Base-by-base conservation (phyloP, 2,888 invertebrate species). In the Apamea anceps region DNA sequence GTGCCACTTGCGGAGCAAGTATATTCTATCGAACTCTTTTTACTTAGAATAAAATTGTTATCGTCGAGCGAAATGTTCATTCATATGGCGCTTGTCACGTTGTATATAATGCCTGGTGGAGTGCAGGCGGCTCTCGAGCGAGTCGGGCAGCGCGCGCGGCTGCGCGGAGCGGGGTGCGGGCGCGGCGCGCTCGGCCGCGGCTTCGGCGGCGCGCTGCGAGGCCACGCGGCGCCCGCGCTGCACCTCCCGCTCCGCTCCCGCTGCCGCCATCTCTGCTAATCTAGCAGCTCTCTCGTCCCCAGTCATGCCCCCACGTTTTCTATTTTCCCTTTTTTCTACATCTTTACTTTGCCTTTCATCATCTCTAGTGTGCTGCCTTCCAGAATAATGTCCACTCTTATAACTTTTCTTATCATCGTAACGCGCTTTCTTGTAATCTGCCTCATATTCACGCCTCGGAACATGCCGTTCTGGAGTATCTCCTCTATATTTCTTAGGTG, bases 81-180 rank as follows among this genome's bases (percentile, higher is more conserved):
- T 98, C 98, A 99, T 99, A 73, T 98, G 98, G 45, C 97, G 96
- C 37, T 97, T 97, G 7, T 98, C 98, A 79, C 99, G 97, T 94
- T 99, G 99, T 87, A 99, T 98, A 91, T 99, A 98, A 94, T 99
- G 98, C 67, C 98, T 97, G 93, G 99, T 99, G 25, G 99, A 98
- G 91, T 98, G 98, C 73, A 99, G 98, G 88, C 99, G 97, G 84
- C 98, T 98, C 92, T 99, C 99, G 0, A 99, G 98, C 18, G 98
- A 98, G 77, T 98, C 98, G 42, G 97, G 97, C 87, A 97, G 97
- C 0, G 98, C 98, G 75, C 90, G 97, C 91, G 91, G 95, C 85
- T 97, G 48, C 2, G 85, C 96, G 98, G 1, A 98, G 97, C 71
- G 97, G 97, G 80, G 97, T 96, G 75, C 94, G 94, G 81, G 97